Conservation (phyloP, 2,888 invertebrate genomes). For the Phyllotreta cruciferae region DNA sequence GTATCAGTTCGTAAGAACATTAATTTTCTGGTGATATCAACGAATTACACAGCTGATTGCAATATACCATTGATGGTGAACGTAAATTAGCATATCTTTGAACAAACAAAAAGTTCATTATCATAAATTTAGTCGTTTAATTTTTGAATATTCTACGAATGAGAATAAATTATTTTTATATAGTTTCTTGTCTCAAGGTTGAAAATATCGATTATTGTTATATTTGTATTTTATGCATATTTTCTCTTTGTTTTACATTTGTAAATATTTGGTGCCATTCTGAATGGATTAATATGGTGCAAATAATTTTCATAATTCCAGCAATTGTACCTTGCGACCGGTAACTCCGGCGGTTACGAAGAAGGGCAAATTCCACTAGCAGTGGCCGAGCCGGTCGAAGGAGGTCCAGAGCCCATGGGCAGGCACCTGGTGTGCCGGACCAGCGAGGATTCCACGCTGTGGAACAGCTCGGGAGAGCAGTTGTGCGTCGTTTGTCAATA, state of each 20-base stretch:
- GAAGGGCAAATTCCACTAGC: conserved; percentile 63
- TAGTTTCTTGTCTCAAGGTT: no score
- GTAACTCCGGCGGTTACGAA: conserved; percentile 67
- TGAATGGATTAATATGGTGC: background rate
- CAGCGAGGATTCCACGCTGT: conserved; percentile 61
- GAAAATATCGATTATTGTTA: background rate
- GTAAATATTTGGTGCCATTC: background rate
- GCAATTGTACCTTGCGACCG: conserved; percentile 80
- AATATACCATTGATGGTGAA: no score
- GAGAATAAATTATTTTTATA: no score
- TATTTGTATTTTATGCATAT: background rate
- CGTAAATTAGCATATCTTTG: no score
- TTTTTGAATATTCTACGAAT: background rate
- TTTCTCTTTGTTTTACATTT: background rate
- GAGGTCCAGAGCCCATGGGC: conserved; percentile 57
- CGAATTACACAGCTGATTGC: no score
- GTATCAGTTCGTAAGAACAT: background rate
- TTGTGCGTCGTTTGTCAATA: conserved; percentile 85
- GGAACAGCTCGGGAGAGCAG: conserved; percentile 67
- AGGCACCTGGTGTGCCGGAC: conserved; percentile 56
- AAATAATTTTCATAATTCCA: conserved; percentile 55
- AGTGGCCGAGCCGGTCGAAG: conserved; percentile 64
- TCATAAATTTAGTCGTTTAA: no score
- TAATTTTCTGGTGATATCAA: no score
- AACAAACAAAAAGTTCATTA: no score